Evolutionary conservation across 92 coral and sea anemone genomes (phyloP).

Genomic region (Desmophyllum pertusum): DNA sequence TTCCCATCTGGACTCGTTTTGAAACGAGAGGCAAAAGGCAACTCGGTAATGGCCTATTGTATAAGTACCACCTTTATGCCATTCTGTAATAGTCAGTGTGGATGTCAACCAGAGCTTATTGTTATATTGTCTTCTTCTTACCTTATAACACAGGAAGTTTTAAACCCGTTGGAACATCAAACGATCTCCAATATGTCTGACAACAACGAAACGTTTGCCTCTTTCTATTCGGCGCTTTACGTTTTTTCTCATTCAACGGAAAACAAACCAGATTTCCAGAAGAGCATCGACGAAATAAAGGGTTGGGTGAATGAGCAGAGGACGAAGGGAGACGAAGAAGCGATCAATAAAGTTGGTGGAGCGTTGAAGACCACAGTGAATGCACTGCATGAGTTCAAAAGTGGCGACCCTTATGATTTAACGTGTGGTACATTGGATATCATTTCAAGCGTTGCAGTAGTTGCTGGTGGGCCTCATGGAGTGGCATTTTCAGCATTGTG

Average conservation of each 20-base stretch:
- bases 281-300: conserved; percentile 12
- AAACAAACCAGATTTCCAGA: conserved; percentile 6
- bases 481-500: conserved; percentile 40
- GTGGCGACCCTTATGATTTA: conserved; percentile 28
- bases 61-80: too few relatives aligned
- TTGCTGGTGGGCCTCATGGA: conserved; percentile 48
- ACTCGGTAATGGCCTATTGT: too few relatives aligned
- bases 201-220: too few relatives aligned
- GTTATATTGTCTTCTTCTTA: too few relatives aligned
- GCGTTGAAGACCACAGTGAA: conserved; percentile 29
- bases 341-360: background rate
- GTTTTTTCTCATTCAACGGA: background rate
- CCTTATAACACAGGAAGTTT: too few relatives aligned
- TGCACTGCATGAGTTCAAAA: conserved; percentile 33
- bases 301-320: conserved; percentile 41
- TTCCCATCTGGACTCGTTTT: too few relatives aligned
- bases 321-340: background rate
- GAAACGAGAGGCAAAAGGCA: too few relatives aligned
- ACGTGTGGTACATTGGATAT: conserved; percentile 36
- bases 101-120: too few relatives aligned
- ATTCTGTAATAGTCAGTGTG: too few relatives aligned
- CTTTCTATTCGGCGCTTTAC: background rate
- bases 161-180: too few relatives aligned
- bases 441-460: conserved; percentile 25
- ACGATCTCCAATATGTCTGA: too few relatives aligned